Evolutionary conservation across 2,797 vertebrate genomes (phyloP).

Genomic region (Periparus ater): DNA sequence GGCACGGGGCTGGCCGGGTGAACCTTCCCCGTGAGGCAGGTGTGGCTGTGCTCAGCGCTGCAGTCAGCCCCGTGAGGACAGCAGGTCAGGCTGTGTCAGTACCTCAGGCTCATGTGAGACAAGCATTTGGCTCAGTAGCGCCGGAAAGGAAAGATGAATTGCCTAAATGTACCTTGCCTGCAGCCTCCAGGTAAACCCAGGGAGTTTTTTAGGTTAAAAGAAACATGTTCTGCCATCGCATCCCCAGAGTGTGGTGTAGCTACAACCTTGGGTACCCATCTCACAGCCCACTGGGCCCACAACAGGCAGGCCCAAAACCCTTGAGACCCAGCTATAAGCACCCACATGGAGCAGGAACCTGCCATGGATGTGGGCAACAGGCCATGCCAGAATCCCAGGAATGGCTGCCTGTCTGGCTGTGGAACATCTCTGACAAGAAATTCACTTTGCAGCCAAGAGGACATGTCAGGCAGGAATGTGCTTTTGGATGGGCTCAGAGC

Average conservation of each 20-base stretch:
- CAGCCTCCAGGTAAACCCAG: not conserved
- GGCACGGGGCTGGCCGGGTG: accelerated
- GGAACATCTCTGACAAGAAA: not conserved
- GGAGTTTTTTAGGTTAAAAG: not conserved
- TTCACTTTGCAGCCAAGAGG: not conserved
- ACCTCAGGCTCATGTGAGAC: not conserved
- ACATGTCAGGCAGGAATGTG: not conserved
- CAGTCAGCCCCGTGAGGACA: not conserved
- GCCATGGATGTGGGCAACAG: not conserved
- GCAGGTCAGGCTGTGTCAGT: not conserved
- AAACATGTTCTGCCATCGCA: not conserved
- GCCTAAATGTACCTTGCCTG: not conserved
- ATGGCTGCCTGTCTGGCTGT: not conserved
- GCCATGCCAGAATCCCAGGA: not conserved
- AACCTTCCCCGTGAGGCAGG: not conserved
- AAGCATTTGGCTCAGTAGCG: not conserved
- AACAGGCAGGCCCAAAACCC: not conserved
- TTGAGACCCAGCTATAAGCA: not conserved
- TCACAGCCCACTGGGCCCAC: not conserved
- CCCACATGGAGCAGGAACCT: not conserved
- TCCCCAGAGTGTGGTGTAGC: not conserved
- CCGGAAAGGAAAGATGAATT: not conserved
- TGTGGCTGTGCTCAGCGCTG: not conserved
- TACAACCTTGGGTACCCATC: not conserved
- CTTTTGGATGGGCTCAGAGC: not conserved